Base-by-base conservation (phyloP, 92 coral and sea anemone genomes). In the Palythoa heliodiscus region DNA sequence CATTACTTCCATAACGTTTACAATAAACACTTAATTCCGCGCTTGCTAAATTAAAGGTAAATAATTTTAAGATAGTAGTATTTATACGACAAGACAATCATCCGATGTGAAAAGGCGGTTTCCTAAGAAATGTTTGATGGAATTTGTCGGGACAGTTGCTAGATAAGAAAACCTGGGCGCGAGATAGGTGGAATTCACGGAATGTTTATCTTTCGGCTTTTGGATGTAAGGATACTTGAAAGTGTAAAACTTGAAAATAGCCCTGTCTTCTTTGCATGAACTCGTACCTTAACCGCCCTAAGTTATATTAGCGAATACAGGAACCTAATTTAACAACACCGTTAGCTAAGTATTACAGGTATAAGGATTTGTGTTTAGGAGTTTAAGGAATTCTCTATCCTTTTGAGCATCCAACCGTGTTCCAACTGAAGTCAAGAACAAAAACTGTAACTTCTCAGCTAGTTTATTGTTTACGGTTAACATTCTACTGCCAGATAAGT, bases 111-210 rank as follows among this genome's bases (percentile, higher is more conserved):
- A 80, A 80, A 80, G 75, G 75, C 74, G 84, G 84, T 66, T 80
- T 80, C 74, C 70, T 55, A 19, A 23, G 43, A 47, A 80, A 80
- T 29, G 63, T 66, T 80, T 43, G 40, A 61, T 47, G 73, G 73
- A 47, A 79, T 79, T 43, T 79, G 84, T 79, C 84, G 84, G 84
- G 40, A 54, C n/a, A 80, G 63, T 25, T 5, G 23, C 63, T 20
- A 48, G 84, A 80, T 80, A 80, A 80, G 84, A 80, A 80, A 80
- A 67, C 40, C 12, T 80, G 84, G 84, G 84, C 48, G 84, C 84
- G 74, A 66, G 75, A 1, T 35, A 43, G 7, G 10, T 75, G 39
- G 84, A 40, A 64, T 63, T 24, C 40, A 50, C 23, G 72, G 84
- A 80, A 80, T 80, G 84, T 80, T 80, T 80, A 67, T 35, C 19